Base-by-base conservation (phyloP, 2,888 invertebrate genomes). In the Osedax fenrisi region DNA sequence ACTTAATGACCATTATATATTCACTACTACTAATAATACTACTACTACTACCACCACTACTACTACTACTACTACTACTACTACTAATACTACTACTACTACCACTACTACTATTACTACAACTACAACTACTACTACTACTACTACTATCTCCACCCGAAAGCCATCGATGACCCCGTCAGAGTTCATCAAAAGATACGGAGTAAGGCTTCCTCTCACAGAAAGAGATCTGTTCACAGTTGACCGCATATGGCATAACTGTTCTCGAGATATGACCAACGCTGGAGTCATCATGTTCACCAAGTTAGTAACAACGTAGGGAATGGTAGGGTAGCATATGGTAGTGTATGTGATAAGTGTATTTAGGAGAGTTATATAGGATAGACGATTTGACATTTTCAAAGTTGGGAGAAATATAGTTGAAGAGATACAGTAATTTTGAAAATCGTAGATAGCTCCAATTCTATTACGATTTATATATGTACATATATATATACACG, bases 221-320 rank as follows among this genome's bases (percentile, higher is more conserved):
- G 79, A 79, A 62, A 70, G 77, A 26, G 79, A 79, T 27, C 76
- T 78, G 3, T 79, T 77, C 72, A 76, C 68, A 23, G 73, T 79
- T 22, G 77, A 75, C 10, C 76, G 75, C 59, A 77, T 77, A 1
- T 79, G 79, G 79, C 80, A 80, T 71, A 70, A 76, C 27, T 78
- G 79, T 64, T 78, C 76, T 74, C 76, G 75, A 25, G 79, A 79
- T 72, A 79, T 78, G 76, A 76, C 73, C 64, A 75, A 74, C 27
- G 77, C 78, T 2, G 79, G 79, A 23, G 75, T 79, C 25, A 72
- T 67, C 62, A 80, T 79, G 79, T 79, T 79, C 70, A 41, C 41
- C 10, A 41, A 41, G 41, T 41, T 17, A 17, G 41, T 41, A 41
- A 10, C 41, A n/a, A n/a, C n/a, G n/a, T n/a, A n/a, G n/a, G n/a